Percentiles rank a stretch among this genome's conserved stretches.
Evolutionary conservation across 2,113 vertebrate genomes (phyloP).

Genomic region (Chunga burmeisteri): DNA sequence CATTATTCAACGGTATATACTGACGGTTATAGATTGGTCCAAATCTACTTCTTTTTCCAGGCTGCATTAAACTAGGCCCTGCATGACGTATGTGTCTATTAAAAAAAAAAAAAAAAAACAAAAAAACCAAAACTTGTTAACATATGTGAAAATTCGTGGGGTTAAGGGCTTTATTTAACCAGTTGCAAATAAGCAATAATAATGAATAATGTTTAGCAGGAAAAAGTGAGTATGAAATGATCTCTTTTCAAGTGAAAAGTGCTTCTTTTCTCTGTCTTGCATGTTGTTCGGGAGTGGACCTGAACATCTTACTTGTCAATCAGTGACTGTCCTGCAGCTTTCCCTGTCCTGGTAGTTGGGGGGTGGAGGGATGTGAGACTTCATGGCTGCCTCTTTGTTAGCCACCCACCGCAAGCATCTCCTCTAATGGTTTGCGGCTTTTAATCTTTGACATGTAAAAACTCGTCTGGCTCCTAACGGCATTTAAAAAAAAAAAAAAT

Average conservation of each 20-base stretch:
- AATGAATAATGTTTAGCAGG: background rate
- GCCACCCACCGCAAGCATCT: background rate
- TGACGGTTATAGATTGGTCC: background rate
- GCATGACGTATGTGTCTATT: background rate
- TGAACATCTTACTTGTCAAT: background rate
- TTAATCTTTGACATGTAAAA: constrained; percentile 12
- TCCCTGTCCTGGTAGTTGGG: background rate
- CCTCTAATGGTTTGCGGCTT: constrained; percentile 4
- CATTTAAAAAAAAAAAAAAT: background rate
- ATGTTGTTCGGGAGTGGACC: background rate
- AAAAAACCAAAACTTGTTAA: background rate
- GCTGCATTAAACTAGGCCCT: background rate
- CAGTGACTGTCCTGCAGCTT: background rate
- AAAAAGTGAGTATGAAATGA: background rate
- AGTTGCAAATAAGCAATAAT: background rate
- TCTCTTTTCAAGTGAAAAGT: background rate
- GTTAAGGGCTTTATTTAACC: background rate
- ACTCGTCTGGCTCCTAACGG: background rate
- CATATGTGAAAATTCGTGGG: background rate
- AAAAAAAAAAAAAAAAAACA: background rate
- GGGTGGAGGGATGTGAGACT: background rate
- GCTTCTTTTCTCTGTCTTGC: background rate
- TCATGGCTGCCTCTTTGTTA: background rate
- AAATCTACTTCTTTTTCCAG: background rate
- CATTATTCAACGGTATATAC: constrained; percentile 25